Base-by-base conservation (phyloP, 2,113 vertebrate genomes). In the Corythornis madagascariensis region DNA sequence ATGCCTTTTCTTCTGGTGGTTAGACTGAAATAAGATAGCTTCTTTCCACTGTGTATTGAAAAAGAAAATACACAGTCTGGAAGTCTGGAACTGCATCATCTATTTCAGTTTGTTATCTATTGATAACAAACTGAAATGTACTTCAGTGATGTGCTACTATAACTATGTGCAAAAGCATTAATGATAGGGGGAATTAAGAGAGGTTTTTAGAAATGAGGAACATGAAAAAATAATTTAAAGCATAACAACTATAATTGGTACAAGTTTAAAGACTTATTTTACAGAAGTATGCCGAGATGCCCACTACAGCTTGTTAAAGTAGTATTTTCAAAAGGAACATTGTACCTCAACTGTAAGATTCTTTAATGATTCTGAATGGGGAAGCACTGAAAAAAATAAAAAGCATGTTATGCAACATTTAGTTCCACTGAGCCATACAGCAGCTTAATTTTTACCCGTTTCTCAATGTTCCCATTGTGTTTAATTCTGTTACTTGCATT, bases 291-390 rank as follows among this genome's bases (percentile, higher is more conserved):
- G 79, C 82, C 6, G 57, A 83, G 64, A 7, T 93, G 33, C 64
- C 64, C 35, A 25, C 82, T 87, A 81, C 48, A 77, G 55, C 57
- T 74, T 71, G 28, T 70, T 85, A 43, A 70, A 86, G 72, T 53
- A 78, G 18, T 87, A 65, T 57, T 89, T 96, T 92, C 86, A 61
- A 92, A 94, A 85, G 55, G 80, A 95, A 75, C 61, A 59, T 1
- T 92, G 45, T 72, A 90, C 70, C 78, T 96, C 89, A 50, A 92
- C 90, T 77, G 63, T 77, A 95, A 96, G 82, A 42, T 83, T 94
- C 93, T 76, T 89, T 96, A 96, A 96, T 96, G 95, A 96, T 95
- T 96, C 92, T 85, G 87, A 94, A 95, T 48, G 63, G 72, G 70
- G 57, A 93, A 95, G 72, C 69, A 50, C 48, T 67, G 75, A 50